Conservation (phyloP, 2,113 vertebrate genomes). For the Pica pica region DNA sequence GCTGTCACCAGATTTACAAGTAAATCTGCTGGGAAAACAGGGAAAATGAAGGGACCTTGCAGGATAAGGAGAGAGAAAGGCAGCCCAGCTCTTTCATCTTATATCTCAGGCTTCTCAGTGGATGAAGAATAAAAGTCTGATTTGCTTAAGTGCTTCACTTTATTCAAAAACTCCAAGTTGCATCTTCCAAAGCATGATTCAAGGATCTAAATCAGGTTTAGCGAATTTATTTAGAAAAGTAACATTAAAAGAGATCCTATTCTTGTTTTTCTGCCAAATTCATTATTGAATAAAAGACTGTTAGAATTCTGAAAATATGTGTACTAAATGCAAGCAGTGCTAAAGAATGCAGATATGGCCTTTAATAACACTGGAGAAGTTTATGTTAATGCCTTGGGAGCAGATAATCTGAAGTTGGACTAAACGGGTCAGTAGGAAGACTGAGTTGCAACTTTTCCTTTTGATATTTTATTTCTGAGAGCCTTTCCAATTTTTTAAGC, state of each 20-base stretch:
- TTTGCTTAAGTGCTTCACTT: slow-evolving; percentile 1
- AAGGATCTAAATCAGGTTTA: slow-evolving; percentile 3
- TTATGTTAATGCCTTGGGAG: slow-evolving; percentile 1
- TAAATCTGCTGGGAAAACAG: slow-evolving; percentile 53
- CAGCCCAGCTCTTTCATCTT: slow-evolving; percentile 37
- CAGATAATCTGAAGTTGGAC: slow-evolving; percentile 11
- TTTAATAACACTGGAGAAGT: not conserved
- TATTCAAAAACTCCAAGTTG: slow-evolving; percentile 12
- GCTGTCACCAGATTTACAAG: slow-evolving; percentile 54
- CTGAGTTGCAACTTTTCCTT: not conserved
- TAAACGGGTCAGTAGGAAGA: not conserved
- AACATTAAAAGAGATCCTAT: not conserved
- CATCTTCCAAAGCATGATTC: slow-evolving; percentile 3
- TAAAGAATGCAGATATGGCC: not conserved
- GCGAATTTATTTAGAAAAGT: slow-evolving; percentile 27
- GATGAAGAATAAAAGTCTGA: slow-evolving; percentile 23
- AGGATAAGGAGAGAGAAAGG: slow-evolving; percentile 8
- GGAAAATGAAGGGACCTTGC: slow-evolving; percentile 25
- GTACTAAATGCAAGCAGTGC: not conserved
- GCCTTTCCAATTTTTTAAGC: not conserved
- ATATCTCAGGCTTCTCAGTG: not conserved
- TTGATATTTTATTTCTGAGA: not conserved
- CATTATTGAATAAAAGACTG: not conserved
- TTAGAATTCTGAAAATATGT: slow-evolving; percentile 16
- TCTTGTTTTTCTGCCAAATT: slow-evolving; percentile 46